Evolutionary conservation across 2,888 invertebrate species (phyloP).

Genomic region (Drosophila koepferae): DNA sequence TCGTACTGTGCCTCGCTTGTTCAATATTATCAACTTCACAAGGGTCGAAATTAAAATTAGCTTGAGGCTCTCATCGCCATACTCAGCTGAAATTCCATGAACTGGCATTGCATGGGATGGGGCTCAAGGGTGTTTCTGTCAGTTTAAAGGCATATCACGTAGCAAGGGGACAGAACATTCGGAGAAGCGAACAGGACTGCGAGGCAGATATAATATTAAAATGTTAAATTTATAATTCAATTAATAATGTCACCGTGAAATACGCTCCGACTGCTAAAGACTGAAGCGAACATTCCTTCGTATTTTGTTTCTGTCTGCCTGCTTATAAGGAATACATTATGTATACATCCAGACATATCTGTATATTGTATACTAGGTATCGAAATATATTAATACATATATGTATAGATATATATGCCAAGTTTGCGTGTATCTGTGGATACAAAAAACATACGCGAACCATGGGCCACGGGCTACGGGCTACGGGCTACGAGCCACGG

Average conservation of each 20-base stretch:
- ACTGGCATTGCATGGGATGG: slow-evolving; percentile 11
- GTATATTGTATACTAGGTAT: background rate
- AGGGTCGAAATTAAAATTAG: slow-evolving; percentile 77
- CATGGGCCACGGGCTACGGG: slow-evolving; percentile 3
- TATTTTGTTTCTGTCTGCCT: slow-evolving; percentile 1
- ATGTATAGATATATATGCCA: background rate
- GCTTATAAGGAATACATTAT: background rate
- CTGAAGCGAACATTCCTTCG: slow-evolving; percentile 6
- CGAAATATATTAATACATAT: background rate
- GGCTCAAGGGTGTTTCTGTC: slow-evolving; percentile 15
- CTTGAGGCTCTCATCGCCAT: slow-evolving; percentile 56
- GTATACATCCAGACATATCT: background rate
- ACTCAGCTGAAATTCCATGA: slow-evolving; percentile 67
- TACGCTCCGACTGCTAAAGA: slow-evolving; percentile 39
- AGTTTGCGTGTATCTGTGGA: slow-evolving; percentile 45
- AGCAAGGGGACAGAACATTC: slow-evolving; percentile 36
- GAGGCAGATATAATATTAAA: slow-evolving; percentile 71
- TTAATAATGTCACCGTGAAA: slow-evolving; percentile 80
- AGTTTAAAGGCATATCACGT: slow-evolving; percentile 75
- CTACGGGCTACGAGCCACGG: background rate
- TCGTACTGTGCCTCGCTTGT: slow-evolving; percentile 29
- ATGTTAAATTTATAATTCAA: slow-evolving; percentile 84
- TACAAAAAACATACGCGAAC: slow-evolving; percentile 58
- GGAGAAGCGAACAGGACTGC: slow-evolving; percentile 3
- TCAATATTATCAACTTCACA: slow-evolving; percentile 30